These are phyloP conservation scores for Sarcophaga peregrina DNA, from an alignment of 1,140 invertebrate genomes.

Conservation along the genomic window DNA sequence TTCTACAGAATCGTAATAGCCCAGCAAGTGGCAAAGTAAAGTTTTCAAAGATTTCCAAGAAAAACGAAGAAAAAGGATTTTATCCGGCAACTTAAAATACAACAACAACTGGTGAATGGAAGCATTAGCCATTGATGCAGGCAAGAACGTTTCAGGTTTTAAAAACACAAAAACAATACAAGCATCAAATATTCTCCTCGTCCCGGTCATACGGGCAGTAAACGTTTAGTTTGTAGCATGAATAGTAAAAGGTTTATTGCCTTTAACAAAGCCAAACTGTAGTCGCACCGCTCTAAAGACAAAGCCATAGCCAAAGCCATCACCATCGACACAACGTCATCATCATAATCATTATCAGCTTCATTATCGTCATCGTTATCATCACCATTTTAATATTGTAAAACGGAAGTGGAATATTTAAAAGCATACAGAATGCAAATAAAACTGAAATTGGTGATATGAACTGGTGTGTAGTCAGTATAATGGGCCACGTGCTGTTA, in stretches of 20 bases:
- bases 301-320: no score
- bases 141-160: not conserved
- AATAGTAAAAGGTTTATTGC: not conserved
- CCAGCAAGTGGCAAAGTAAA: not conserved
- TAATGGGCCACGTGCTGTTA: slow-evolving; percentile 6
- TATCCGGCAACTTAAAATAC: no score
- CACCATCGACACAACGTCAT: no score
- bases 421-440: slow-evolving; percentile 8
- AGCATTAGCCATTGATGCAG: slow-evolving; percentile 3
- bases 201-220: not conserved
- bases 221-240: not conserved
- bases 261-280: no score
- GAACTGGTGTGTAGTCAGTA: not conserved
- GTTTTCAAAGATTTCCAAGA: no score
- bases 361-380: not conserved
- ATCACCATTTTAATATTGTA: not conserved
- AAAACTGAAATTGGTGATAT: slow-evolving; percentile 2
- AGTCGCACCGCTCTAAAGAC: no score
- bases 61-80: slow-evolving; percentile 1
- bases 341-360: not conserved
- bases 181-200: not conserved
- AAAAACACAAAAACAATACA: not conserved
- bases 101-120: slow-evolving; percentile 1
- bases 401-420: slow-evolving; percentile 23
- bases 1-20: not conserved